Conservation (phyloP, 2,797 vertebrate genomes). For the Coracias cyanogaster region DNA sequence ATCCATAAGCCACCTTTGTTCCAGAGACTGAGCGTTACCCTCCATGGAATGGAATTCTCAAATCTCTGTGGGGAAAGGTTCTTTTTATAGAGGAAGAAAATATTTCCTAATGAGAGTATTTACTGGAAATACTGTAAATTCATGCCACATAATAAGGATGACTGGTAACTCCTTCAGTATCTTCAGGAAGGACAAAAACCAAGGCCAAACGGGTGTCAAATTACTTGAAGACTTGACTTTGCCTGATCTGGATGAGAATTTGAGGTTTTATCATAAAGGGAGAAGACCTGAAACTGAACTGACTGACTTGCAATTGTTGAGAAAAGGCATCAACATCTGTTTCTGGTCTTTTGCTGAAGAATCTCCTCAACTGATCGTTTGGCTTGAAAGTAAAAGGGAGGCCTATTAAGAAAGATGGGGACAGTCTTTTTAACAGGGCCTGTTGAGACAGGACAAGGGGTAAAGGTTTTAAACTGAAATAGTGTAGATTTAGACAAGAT, state of each 20-base stretch:
- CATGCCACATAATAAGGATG: slow-evolving; percentile 24
- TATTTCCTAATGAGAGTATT: slow-evolving; percentile 47
- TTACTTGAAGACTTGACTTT: slow-evolving; percentile 61
- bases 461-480: not conserved
- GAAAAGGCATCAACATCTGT: slow-evolving; percentile 75
- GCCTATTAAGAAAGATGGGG: not conserved
- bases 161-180: slow-evolving; percentile 36
- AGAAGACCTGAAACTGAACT: slow-evolving; percentile 58
- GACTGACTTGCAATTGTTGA: slow-evolving; percentile 48
- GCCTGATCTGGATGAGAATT: slow-evolving; percentile 39
- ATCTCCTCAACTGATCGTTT: slow-evolving; percentile 75
- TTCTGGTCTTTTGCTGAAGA: slow-evolving; percentile 77
- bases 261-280: slow-evolving; percentile 68
- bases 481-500: not conserved
- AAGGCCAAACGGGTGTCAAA: slow-evolving; percentile 1
- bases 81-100: slow-evolving; percentile 49
- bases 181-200: slow-evolving; percentile 51
- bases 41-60: slow-evolving; percentile 17
- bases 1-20: slow-evolving; percentile 36
- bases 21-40: slow-evolving; percentile 18
- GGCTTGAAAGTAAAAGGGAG: slow-evolving; percentile 60
- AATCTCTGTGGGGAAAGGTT: slow-evolving; percentile 22
- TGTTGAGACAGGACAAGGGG: not conserved
- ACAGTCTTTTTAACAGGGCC: not conserved
- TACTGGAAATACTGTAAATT: slow-evolving; percentile 58